Evolutionary conservation across 2,113 vertebrate species (phyloP).

Genomic region (Amazona guildingii): DNA sequence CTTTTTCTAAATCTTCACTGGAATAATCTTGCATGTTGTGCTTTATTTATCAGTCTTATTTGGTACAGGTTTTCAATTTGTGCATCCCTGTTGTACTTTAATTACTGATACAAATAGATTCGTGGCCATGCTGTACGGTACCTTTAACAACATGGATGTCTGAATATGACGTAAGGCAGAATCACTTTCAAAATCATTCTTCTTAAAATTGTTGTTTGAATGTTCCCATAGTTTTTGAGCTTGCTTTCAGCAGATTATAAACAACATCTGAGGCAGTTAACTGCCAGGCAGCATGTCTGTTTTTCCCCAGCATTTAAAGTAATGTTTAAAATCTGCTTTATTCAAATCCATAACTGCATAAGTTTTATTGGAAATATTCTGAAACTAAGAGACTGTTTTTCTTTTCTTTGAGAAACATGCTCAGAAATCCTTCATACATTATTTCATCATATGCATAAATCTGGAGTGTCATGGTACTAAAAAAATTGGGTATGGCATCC

Average conservation of each 20-base stretch:
- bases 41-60: background rate
- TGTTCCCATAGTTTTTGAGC: background rate
- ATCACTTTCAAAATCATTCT: background rate
- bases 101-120: background rate
- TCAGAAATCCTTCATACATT: background rate
- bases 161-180: background rate
- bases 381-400: background rate
- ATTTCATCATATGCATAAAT: background rate
- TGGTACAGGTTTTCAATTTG: background rate
- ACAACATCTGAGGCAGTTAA: background rate
- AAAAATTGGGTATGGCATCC: background rate
- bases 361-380: background rate
- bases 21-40: background rate
- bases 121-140: background rate
- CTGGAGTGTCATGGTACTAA: background rate
- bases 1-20: background rate
- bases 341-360: background rate
- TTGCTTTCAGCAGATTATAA: background rate
- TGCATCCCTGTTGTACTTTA: background rate
- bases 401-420: background rate
- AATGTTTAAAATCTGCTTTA: background rate
- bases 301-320: background rate
- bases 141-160: background rate
- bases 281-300: background rate
- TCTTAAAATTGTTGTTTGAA: background rate